Evolutionary conservation across 1,140 invertebrate genomes (phyloP).

Genomic region (Pseudomyrmex flavicornis): DNA sequence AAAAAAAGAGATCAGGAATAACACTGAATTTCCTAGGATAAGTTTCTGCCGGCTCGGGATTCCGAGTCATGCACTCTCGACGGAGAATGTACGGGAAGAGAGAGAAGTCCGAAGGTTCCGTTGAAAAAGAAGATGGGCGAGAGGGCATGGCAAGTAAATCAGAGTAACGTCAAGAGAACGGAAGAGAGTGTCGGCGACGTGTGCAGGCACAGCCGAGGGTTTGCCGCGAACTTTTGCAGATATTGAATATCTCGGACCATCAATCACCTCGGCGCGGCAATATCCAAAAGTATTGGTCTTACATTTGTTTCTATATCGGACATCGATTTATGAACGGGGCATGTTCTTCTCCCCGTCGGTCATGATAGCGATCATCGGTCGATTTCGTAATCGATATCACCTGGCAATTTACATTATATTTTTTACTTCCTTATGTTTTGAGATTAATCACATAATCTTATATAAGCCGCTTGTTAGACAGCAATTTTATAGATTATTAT

Average conservation of each 20-base stretch:
- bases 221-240: slow-evolving; percentile 78
- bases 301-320: slow-evolving; percentile 81
- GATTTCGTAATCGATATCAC: slow-evolving; percentile 32
- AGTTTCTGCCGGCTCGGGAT: slow-evolving; percentile 44
- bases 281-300: slow-evolving; percentile 83
- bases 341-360: slow-evolving; percentile 65
- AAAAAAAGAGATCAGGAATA: neutral
- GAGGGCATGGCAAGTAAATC: too few species aligned
- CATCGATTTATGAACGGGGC: slow-evolving; percentile 79
- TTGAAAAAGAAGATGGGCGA: slow-evolving; percentile 14
- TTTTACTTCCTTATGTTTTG: slow-evolving; percentile 13
- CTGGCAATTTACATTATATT: slow-evolving; percentile 29
- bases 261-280: slow-evolving; percentile 80
- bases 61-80: slow-evolving; percentile 54
- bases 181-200: slow-evolving; percentile 53
- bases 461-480: neutral
- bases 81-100: slow-evolving; percentile 49
- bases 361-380: slow-evolving; percentile 47
- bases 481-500: neutral
- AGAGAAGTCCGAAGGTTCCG: slow-evolving; percentile 40
- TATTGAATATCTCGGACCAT: slow-evolving; percentile 84
- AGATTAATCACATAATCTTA: slow-evolving; percentile 28
- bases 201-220: slow-evolving; percentile 45
- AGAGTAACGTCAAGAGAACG: neutral
- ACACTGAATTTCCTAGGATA: slow-evolving; percentile 65